Evolutionary conservation across 2,888 invertebrate species (phyloP), one percentile per base, ranked within the genome.

Genomic region (Hirtodrosophila confusa): DNA sequence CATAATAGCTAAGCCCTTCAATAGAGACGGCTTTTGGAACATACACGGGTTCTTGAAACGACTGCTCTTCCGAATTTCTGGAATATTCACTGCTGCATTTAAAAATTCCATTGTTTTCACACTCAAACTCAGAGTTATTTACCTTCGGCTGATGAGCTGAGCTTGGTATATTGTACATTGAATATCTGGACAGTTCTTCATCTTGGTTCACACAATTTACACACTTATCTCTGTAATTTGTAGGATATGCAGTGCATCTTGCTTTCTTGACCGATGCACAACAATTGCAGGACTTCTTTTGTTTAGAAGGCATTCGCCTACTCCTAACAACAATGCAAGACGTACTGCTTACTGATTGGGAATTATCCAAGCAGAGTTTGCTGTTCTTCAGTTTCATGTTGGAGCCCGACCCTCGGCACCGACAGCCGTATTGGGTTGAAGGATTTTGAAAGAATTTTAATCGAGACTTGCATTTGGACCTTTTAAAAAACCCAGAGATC

Each of bases 191-290:
- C 29, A 56, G 0, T 37, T 47, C 4, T 45, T 39, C 11, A 3
- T 29, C n/a, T 43, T 10, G 24, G 6, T 23, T 4, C 0, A 1
- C 17, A 35, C 24, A 37, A 36, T 4, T n/a, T 6, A n/a, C 7
- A 23, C 11, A n/a, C 12, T 37, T 58, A 6, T 60, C 53, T 29
- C 64, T 62, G 11, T 69, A 80, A 9, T 64, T 53, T 2, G 79
- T 79, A 2, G 79, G 79, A 50, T 79, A 79, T 0, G 31, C 36
- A 4, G 43, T 36, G 27, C 62, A 37, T 44, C 55, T 69, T 0
- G 63, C 51, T n/a, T 36, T 61, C 12, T 35, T 67, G 0, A 2
- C 23, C 5, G 51, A 8, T 11, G 33, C 1, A 2, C 23, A 2
- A n/a, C 17, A 12, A 27, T 0, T 36, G 17, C 1, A 1, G 1